phyloP scores from a whole-genome alignment of 92 coral and sea anemone genomes.

The Phenganax subtilis region DNA sequence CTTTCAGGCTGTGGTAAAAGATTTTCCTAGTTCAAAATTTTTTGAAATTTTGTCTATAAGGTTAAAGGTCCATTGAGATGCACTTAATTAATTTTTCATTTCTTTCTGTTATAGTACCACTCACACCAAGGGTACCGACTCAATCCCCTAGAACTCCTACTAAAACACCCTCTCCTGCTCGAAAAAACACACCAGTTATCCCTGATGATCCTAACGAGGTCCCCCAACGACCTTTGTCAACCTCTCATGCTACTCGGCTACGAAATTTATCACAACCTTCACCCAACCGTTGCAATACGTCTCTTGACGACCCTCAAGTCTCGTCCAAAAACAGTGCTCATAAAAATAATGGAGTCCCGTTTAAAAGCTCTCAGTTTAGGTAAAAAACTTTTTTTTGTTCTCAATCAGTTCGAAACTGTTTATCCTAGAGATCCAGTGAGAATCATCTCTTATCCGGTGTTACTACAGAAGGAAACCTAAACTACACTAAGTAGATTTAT shows the following conservation, averaged over 20 bases:
- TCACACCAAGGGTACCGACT: not conserved
- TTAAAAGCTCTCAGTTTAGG: not conserved
- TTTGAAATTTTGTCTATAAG: too few relatives aligned
- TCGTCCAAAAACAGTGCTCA: not conserved
- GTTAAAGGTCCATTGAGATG: too few relatives aligned
- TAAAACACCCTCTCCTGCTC: not conserved
- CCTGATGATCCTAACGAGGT: conserved; percentile 27
- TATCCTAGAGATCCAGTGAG: too few relatives aligned
- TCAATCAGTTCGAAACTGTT: too few relatives aligned
- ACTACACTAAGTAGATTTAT: not conserved
- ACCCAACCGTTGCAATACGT: conserved; percentile 12
- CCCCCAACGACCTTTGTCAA: conserved; percentile 18
- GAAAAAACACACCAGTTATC: not conserved
- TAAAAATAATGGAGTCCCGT: not conserved
- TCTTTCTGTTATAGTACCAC: not conserved
- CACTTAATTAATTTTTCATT: too few relatives aligned
- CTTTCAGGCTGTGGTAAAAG: too few relatives aligned
- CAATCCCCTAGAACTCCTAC: not conserved
- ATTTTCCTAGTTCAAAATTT: too few relatives aligned
- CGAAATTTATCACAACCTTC: conserved; percentile 12
- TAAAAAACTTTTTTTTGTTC: not conserved
- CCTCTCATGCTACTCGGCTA: conserved; percentile 19
- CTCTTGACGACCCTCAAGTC: not conserved
- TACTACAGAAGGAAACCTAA: not conserved
- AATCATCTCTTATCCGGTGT: too few relatives aligned